Base-by-base conservation (phyloP, 2,113 vertebrate species). In the Datnioides undecimradiatus region DNA sequence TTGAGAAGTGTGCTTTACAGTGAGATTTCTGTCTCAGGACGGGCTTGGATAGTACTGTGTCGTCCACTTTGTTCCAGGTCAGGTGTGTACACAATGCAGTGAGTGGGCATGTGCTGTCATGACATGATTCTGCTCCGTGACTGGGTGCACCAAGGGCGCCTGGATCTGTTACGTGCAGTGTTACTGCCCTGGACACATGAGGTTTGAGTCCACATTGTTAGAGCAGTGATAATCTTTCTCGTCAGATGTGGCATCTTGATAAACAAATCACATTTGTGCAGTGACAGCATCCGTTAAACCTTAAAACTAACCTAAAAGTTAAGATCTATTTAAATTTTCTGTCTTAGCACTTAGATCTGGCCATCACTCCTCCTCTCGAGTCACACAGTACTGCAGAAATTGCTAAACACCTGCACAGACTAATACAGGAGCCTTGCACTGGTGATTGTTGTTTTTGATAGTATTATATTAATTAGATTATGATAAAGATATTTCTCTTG, bases 11-110 rank as follows among this genome's bases (percentile, higher is more conserved):
- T 70, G 80, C 84, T 89, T 88, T 84, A 73, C 83, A 14, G 81
- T 69, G 76, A 90, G 86, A 87, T 85, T 89, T 90, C 79, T 91
- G 90, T 90, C 80, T 86, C 70, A 41, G 82, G 80, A 81, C 31
- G 38, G 79, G 74, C 64, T 76, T 23, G 86, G 90, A 88, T 92
- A 62, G 88, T 82, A 76, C 90, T 82, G 90, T 90, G 87, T 87
- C 85, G 88, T 92, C 93, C 85, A 88, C 91, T 93, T 92, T 90
- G 92, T 91, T 93, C 85, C 89, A 91, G 90, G 89, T 94, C 92
- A 94, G 91, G 86, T 88, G 88, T 89, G 90, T 80, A 73, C 78
- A 87, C 71, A 82, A 49, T 82, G 84, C 75, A 73, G 68, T 23
- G 85, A 82, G 84, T 86, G 86, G 85, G 85, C 80, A 79, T 81